phyloP scores from a whole-genome alignment of 1,140 invertebrate genomes.

The Bombus confusus region DNA sequence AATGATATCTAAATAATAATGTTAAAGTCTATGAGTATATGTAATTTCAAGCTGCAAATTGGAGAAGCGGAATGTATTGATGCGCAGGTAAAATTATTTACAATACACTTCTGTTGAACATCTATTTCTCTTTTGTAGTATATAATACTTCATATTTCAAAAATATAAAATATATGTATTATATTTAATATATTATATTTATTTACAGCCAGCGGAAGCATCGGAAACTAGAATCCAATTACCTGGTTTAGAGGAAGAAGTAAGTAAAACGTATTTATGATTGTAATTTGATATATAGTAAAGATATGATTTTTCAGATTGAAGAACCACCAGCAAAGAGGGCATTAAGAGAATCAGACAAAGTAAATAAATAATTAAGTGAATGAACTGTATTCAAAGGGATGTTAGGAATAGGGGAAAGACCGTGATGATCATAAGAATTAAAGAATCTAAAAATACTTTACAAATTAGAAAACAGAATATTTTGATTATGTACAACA shows the following conservation, averaged over 20 bases:
- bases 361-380: conserved; percentile 80
- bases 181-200: conserved; percentile 32
- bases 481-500: conserved; percentile 81
- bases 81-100: conserved; percentile 83
- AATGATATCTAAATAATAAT: conserved; percentile 18
- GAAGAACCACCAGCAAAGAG: conserved; percentile 81
- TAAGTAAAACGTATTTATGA: conserved; percentile 57
- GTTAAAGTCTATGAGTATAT: conserved; percentile 45
- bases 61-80: conserved; percentile 86
- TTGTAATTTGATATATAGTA: background rate
- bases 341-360: conserved; percentile 80
- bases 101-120: background rate
- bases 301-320: conserved; percentile 71
- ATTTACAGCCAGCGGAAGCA: conserved; percentile 88
- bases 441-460: conserved; percentile 72
- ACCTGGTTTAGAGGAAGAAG: conserved; percentile 87
- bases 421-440: conserved; percentile 66
- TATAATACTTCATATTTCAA: conserved; percentile 11
- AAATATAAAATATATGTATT: background rate
- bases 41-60: conserved; percentile 84
- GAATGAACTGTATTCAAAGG: conserved; percentile 63
- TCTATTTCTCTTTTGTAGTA: conserved; percentile 25
- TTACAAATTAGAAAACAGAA: conserved; percentile 80
- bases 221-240: conserved; percentile 89
- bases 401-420: conserved; percentile 60